Base-by-base conservation (phyloP, 2,888 invertebrate genomes). In the Eilema sororculum region DNA sequence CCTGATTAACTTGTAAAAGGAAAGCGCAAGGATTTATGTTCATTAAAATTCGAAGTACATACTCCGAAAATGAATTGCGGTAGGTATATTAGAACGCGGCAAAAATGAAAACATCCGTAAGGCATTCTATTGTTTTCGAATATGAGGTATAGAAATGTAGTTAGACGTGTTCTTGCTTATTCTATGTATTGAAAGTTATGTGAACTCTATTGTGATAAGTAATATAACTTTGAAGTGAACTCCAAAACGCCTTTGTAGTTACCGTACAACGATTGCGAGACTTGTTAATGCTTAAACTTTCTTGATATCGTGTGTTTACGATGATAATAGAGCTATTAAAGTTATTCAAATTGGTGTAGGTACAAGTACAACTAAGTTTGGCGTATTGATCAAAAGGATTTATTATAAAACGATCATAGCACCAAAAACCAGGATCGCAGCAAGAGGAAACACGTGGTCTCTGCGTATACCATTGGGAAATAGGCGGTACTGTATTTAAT, bases 11-110 rank as follows among this genome's bases (percentile, higher is more conserved):
- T 65, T 58, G 8, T 65, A 72, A 69, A 72, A 63, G 66, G 68
- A 72, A 69, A 63, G 63, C 63, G 46, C 24, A 25, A 57, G 13
- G n/a, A n/a, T 28, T 28, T 52, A n/a, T 6, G 33, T 37, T 22
- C 28, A 65, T 73, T 67, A 62, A 74, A 72, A 80, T 81, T 77
- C 79, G 46, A 60, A 64, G 24, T 64, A 67, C 78, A 72, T 75
- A 33, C 22, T 37, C 67, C 41, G 20, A 28, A 65, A 66, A 76
- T 63, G 66, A 33, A 22, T 57, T 74, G 67, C 67, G 71, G 46
- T 72, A 58, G 33, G 33, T 37, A 78, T 71, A 60, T 37, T 25
- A 63, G 63, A 58, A 65, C 68, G 72, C 70, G 68, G 67, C 67
- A 46, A 70, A 76, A 78, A 69, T 67, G 61, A 71, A 66, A 20